Evolutionary conservation across 2,113 vertebrate species (phyloP).

Genomic region (Mohoua ochrocephala): DNA sequence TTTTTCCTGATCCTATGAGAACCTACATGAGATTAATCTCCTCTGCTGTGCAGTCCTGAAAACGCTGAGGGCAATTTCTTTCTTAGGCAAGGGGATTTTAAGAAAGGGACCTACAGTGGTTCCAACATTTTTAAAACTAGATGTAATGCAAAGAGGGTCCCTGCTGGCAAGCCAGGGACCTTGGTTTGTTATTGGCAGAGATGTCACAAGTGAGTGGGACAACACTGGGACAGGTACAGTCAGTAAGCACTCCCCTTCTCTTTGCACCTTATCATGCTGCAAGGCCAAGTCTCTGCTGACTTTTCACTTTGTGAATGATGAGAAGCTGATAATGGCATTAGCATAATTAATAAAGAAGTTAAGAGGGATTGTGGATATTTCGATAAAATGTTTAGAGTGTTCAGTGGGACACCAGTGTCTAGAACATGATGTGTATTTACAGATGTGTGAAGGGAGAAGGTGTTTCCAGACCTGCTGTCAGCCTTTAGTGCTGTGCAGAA

Average conservation of each 20-base stretch:
- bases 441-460: background rate
- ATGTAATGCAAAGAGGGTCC: background rate
- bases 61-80: background rate
- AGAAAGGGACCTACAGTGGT: background rate
- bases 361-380: background rate
- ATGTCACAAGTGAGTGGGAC: background rate
- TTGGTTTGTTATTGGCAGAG: background rate
- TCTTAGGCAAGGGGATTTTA: background rate
- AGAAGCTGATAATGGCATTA: conserved; percentile 28
- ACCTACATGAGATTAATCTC: background rate
- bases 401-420: background rate
- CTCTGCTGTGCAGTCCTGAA: background rate
- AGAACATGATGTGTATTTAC: background rate
- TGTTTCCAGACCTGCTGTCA: background rate
- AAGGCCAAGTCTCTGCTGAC: background rate
- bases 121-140: background rate
- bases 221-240: background rate
- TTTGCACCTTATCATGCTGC: background rate
- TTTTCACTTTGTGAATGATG: background rate
- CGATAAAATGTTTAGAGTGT: background rate
- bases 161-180: background rate
- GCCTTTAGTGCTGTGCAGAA: background rate
- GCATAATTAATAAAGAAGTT: conserved; percentile 9
- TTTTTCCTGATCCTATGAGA: background rate
- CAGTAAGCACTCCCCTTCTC: background rate